phyloP scores from a whole-genome alignment of 2,797 vertebrate species.

The Lerista edwardsae region DNA sequence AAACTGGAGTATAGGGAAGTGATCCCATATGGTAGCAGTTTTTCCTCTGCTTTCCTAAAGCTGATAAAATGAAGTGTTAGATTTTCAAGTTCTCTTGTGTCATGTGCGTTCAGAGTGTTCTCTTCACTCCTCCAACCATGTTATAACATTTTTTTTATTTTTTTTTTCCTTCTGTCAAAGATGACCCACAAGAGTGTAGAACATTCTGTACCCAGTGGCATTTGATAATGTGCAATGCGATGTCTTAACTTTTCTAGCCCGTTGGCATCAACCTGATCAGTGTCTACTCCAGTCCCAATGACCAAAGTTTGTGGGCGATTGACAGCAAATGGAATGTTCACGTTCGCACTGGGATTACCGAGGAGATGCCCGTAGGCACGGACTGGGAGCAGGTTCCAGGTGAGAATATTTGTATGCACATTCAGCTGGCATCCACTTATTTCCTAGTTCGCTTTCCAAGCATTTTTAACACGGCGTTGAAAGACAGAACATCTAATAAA shows the following conservation, averaged over 20 bases:
- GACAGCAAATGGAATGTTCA: conserved; percentile 91
- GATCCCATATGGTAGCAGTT: not conserved
- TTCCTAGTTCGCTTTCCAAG: no score
- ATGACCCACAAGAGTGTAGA: conserved; percentile 27
- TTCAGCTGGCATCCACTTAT: no score
- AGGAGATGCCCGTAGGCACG: conserved; percentile 95
- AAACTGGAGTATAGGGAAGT: not conserved
- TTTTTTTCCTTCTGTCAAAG: not conserved
- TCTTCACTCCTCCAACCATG: not conserved
- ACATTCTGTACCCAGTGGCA: conserved; percentile 27
- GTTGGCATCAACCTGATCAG: conserved; percentile 88
- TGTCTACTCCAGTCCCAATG: conserved; percentile 89
- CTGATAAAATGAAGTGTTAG: not conserved
- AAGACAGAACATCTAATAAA: no score
- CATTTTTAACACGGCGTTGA: no score
- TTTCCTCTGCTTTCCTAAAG: not conserved
- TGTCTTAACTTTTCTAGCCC: conserved; percentile 79
- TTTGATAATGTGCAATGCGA: conserved; percentile 46
- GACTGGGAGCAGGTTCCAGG: conserved; percentile 96
- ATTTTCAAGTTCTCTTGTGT: not conserved
- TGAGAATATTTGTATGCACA: conserved; percentile 56
- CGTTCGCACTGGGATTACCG: conserved; percentile 88
- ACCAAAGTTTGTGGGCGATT: conserved; percentile 91
- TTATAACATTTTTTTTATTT: not conserved
- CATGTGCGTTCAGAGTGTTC: not conserved